Evolutionary conservation across 2,797 vertebrate genomes (phyloP).

Genomic region (Ciconia nigra): DNA sequence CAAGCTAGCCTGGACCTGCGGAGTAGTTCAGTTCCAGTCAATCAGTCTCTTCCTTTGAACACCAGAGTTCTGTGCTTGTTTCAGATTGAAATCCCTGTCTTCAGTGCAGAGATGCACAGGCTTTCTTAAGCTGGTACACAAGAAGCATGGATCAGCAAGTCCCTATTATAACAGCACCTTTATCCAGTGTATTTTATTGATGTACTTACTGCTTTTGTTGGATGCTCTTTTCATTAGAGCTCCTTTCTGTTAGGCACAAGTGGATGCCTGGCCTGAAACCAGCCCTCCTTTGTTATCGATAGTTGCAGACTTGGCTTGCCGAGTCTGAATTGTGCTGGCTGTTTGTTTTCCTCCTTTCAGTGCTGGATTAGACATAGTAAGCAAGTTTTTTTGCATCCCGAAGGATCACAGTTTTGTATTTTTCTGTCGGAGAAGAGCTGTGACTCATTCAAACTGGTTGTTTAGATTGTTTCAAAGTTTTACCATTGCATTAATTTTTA

Average conservation of each 20-base stretch:
- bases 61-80: neutral
- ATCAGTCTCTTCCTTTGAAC: neutral
- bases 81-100: neutral
- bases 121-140: neutral
- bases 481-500: neutral
- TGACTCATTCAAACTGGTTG: neutral
- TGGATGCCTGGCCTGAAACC: constrained; percentile 8
- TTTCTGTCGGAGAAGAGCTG: neutral
- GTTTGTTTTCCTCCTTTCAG: neutral
- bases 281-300: neutral
- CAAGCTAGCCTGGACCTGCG: neutral
- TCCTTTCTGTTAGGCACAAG: neutral
- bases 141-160: neutral
- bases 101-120: neutral
- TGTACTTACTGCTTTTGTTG: neutral
- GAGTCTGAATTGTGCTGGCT: neutral
- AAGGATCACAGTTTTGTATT: neutral
- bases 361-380: neutral
- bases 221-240: neutral
- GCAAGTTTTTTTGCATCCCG: neutral
- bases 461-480: neutral
- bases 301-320: neutral
- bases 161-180: neutral
- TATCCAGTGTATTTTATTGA: neutral
- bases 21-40: neutral